These are phyloP conservation scores for Himalopsyche kuldschensis DNA, from an alignment of 2,888 invertebrate species.

Conservation along the genomic window DNA sequence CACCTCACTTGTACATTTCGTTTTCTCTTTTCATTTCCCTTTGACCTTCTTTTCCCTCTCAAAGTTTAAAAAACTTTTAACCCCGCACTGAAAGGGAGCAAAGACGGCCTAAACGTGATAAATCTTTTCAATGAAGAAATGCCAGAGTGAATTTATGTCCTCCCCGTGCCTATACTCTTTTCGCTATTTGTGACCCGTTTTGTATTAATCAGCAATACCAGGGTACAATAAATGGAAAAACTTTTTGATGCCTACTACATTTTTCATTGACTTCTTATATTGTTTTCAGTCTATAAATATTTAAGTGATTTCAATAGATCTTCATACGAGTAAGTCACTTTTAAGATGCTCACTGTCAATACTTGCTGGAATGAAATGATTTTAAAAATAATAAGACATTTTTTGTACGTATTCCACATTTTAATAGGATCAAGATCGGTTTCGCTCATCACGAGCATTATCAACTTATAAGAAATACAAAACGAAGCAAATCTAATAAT, in stretches of 20 bases:
- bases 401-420: no score
- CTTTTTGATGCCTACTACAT: background rate
- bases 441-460: no score
- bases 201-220: background rate
- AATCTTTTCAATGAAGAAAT: conserved; percentile 10
- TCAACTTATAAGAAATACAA: no score
- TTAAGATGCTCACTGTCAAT: no score
- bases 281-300: background rate
- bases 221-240: background rate
- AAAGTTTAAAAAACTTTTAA: conserved; percentile 15
- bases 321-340: no score
- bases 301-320: background rate
- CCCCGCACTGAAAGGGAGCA: background rate
- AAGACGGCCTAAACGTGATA: conserved; percentile 6
- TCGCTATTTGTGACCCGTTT: background rate
- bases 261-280: background rate
- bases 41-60: background rate
- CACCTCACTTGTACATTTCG: background rate
- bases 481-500: no score
- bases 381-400: no score
- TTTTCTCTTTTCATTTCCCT: background rate
- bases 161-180: background rate
- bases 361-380: no score
- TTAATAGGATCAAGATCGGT: no score
- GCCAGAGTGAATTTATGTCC: background rate